Evolutionary conservation across 2,113 vertebrate species (phyloP), one percentile per base, ranked within the genome.

Genomic region (Thalassarche chlororhynchos): DNA sequence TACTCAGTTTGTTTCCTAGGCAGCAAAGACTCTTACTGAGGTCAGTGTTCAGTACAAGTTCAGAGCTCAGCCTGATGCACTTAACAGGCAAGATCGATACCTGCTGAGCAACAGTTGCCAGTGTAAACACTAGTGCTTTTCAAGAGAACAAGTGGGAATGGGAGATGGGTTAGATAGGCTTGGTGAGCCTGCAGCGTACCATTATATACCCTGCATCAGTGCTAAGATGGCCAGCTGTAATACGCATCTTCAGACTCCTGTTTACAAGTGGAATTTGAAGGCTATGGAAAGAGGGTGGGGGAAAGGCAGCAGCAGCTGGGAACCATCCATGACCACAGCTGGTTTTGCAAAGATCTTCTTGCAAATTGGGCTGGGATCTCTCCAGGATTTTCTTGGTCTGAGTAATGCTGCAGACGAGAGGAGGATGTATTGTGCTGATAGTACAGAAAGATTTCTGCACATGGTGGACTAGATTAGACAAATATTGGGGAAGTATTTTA

Each of bases 181-280:
- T 25, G 51, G 52, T 44, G 78, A 40, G 58, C 15, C 71, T 71
- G 12, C 57, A 54, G 36, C 0, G 0, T 44, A 4, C 42, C 29
- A 2, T 28, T 21, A 14, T 15, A 19, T 26, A 38, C n/a, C 12
- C 40, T 34, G 55, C 58, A 26, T 55, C 32, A 14, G 34, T 21
- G 42, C 80, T 87, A 25, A 19, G 60, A 24, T 21, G 71, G 40
- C 75, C 82, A 84, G 68, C 87, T 79, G 89, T 47, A 51, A 49
- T 64, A 47, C 0, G 2, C 84, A 65, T 88, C 92, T 93, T 60
- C 82, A 57, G 36, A 51, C 36, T 60, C 75, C 91, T 72, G 57
- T 58, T 96, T 68, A 55, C 87, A 94, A 55, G 65, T 80, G 79
- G 60, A 92, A 84, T 90, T 65, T 51, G 85, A 92, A 84, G 72